These are phyloP conservation scores for Bos indicus DNA, from an alignment of 2,113 vertebrate species.

Conservation along the genomic window DNA sequence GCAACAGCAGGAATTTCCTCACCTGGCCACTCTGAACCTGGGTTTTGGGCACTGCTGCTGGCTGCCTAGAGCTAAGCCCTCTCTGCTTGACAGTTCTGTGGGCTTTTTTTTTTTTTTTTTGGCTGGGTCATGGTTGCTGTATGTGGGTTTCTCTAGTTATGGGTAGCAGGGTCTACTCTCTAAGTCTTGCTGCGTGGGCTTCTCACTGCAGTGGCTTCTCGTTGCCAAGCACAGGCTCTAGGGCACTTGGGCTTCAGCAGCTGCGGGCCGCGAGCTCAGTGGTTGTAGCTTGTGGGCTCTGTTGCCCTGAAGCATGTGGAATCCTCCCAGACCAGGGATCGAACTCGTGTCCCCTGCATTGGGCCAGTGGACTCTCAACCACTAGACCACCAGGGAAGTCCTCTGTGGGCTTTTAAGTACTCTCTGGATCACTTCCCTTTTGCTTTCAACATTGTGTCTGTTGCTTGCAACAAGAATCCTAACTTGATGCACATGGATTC, in stretches of 20 bases:
- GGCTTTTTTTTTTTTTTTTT: background rate
- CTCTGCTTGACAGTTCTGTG: background rate
- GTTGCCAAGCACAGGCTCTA: background rate
- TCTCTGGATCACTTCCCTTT: background rate
- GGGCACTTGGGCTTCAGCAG: background rate
- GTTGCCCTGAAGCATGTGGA: background rate
- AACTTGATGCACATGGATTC: background rate
- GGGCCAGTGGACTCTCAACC: background rate
- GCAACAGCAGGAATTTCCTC: background rate
- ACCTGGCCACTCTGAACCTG: background rate
- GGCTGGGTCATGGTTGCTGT: background rate
- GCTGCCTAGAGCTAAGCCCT: background rate
- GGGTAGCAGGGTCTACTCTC: background rate
- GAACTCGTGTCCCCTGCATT: background rate
- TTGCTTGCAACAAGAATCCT: background rate
- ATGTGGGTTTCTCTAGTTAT: background rate
- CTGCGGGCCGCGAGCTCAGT: background rate
- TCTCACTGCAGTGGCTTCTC: background rate
- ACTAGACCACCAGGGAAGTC: background rate
- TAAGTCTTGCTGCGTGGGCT: accelerated
- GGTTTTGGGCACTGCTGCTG: background rate
- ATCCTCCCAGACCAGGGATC: background rate
- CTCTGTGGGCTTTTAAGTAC: background rate
- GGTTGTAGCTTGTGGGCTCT: background rate
- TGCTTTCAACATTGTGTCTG: background rate